phyloP scores from a whole-genome alignment of 1,140 invertebrate species.

The Mesaphorura yosii region DNA sequence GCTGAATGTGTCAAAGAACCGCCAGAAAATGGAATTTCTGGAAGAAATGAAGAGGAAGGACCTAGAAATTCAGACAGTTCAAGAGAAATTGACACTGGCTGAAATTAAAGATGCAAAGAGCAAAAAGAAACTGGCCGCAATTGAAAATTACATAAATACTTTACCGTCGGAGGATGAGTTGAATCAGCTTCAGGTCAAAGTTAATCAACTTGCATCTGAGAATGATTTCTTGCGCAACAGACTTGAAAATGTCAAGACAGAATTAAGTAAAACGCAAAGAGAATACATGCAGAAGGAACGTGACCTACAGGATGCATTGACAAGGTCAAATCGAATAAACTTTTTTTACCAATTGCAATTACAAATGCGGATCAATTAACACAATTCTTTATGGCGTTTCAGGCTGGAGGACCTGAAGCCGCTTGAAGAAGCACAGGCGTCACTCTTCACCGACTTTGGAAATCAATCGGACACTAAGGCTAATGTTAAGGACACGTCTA shows the following conservation, averaged over 20 bases:
- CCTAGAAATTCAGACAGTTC: constrained; percentile 8
- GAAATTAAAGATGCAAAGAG: not conserved
- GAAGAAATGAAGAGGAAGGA: constrained; percentile 11
- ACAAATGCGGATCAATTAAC: not conserved
- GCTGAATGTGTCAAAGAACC: constrained; percentile 6
- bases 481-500: not conserved
- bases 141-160: constrained; percentile 20
- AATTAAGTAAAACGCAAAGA: not conserved
- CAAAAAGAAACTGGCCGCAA: constrained; percentile 8
- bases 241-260: not conserved
- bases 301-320: constrained; percentile 1
- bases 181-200: constrained; percentile 11
- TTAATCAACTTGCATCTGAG: constrained; percentile 5
- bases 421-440: constrained; percentile 20
- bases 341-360: not conserved
- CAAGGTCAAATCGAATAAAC: constrained; percentile 11
- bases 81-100: constrained; percentile 2
- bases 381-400: constrained; percentile 1
- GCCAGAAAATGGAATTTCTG: constrained; percentile 7
- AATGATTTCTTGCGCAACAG: constrained; percentile 10
- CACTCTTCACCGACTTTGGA: too few relatives aligned
- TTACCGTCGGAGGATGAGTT: constrained; percentile 25
- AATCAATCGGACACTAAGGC: too few relatives aligned
- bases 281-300: constrained; percentile 1
- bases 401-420: constrained; percentile 25